These are phyloP conservation scores for Polydrusus tereticollis DNA, from an alignment of 2,888 invertebrate genomes.

Conservation along the genomic window DNA sequence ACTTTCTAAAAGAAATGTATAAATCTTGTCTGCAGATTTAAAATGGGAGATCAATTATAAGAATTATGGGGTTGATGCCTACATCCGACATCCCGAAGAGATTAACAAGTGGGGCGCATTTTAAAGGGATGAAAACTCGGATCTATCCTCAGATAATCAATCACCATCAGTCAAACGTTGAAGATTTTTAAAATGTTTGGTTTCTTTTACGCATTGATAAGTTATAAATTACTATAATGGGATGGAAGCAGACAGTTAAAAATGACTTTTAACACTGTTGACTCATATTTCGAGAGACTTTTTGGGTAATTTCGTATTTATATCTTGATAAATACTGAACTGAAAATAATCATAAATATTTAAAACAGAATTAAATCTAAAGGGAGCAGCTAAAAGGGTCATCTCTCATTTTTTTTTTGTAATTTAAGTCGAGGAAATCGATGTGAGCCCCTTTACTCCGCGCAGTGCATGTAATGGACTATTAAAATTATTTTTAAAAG, in stretches of 20 bases:
- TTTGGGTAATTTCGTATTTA: neutral
- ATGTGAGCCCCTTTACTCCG: too few relatives aligned
- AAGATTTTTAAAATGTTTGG: constrained; percentile 38
- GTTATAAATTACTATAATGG: constrained; percentile 34
- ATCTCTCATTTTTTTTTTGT: too few relatives aligned
- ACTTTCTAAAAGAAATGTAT: constrained; percentile 42
- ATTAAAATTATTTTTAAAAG: too few relatives aligned
- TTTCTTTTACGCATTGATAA: constrained; percentile 27
- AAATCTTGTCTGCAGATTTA: constrained; percentile 40
- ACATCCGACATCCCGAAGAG: constrained; percentile 45
- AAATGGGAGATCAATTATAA: constrained; percentile 48
- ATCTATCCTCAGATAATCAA: constrained; percentile 31
- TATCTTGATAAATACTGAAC: neutral
- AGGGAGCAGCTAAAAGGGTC: too few relatives aligned
- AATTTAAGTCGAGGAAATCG: too few relatives aligned
- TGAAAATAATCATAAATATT: too few relatives aligned
- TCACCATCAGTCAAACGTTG: constrained; percentile 41
- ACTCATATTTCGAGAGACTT: neutral
- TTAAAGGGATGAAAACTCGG: constrained; percentile 28
- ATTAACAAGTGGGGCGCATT: constrained; percentile 41
- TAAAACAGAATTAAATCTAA: too few relatives aligned
- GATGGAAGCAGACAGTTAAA: constrained; percentile 15
- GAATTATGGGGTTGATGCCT: constrained; percentile 44
- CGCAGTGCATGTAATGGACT: too few relatives aligned
- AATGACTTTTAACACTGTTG: constrained; percentile 1